Evolutionary conservation across 2,113 vertebrate genomes (phyloP).

Genomic region (Nothobranchius kuhntae): DNA sequence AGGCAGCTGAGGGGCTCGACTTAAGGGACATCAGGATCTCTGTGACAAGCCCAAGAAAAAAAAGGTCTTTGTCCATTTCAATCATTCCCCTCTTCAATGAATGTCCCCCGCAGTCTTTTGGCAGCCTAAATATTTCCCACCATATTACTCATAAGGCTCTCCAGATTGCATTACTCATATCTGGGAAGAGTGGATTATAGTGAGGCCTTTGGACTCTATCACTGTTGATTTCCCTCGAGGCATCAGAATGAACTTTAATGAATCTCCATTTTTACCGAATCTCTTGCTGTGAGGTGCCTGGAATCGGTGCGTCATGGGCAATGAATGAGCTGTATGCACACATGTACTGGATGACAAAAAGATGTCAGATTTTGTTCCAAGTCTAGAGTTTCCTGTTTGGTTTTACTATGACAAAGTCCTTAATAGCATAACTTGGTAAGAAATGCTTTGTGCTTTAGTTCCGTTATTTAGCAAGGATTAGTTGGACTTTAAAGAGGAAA

Average conservation of each 20-base stretch:
- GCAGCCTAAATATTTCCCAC: constrained; percentile 61
- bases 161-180: constrained; percentile 67
- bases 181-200: constrained; percentile 62
- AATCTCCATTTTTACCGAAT: constrained; percentile 64
- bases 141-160: constrained; percentile 73
- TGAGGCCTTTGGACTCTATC: constrained; percentile 63
- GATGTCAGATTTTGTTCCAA: constrained; percentile 53
- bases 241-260: constrained; percentile 72
- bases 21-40: neutral
- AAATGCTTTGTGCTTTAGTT: constrained; percentile 8
- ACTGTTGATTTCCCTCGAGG: constrained; percentile 74
- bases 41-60: constrained; percentile 20
- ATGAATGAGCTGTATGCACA: constrained; percentile 43
- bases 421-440: constrained; percentile 18
- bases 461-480: neutral
- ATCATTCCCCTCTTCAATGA: constrained; percentile 52
- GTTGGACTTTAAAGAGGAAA: neutral
- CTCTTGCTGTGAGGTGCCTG: constrained; percentile 46
- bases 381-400: constrained; percentile 57
- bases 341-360: constrained; percentile 43
- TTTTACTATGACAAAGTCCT: constrained; percentile 22
- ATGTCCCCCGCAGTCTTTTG: constrained; percentile 54
- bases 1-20: constrained; percentile 1
- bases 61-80: constrained; percentile 60
- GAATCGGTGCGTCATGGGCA: constrained; percentile 42